Percentiles rank a stretch among this genome's conserved stretches.
These are phyloP conservation scores for Drosophila monieri DNA, from an alignment of 2,888 invertebrate species.

Conservation along the genomic window DNA sequence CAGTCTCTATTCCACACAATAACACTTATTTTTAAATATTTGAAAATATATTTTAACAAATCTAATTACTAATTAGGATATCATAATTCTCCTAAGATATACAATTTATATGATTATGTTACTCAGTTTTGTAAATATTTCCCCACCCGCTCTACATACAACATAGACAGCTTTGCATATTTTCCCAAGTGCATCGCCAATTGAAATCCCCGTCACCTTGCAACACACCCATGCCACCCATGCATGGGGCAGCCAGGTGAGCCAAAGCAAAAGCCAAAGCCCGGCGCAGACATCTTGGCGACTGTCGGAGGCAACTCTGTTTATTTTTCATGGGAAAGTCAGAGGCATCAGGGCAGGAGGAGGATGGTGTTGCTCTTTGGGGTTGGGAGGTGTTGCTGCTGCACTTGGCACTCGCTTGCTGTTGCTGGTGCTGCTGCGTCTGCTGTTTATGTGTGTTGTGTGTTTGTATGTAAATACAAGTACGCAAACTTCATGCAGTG, in stretches of 20 bases:
- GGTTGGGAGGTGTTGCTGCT: constrained; percentile 39
- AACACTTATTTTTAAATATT: too few relatives aligned
- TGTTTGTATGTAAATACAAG: constrained; percentile 77
- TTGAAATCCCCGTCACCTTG: constrained; percentile 4
- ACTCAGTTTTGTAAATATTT: background rate
- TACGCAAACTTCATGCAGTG: constrained; percentile 79
- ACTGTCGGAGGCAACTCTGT: constrained; percentile 66
- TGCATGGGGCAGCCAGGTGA: constrained; percentile 56
- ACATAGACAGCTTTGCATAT: background rate
- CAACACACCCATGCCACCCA: background rate
- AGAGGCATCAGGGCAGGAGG: constrained; percentile 30
- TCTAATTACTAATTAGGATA: too few relatives aligned
- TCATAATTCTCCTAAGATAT: background rate
- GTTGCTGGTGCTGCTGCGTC: constrained; percentile 52
- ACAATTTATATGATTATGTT: background rate
- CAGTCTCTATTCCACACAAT: too few relatives aligned
- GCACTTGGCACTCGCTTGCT: constrained; percentile 48
- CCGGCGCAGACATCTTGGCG: constrained; percentile 74
- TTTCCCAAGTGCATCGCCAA: constrained; percentile 13
- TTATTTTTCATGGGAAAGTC: constrained; percentile 78
- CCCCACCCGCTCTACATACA: background rate
- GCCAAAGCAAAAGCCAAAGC: constrained; percentile 39
- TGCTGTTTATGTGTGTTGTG: constrained; percentile 45
- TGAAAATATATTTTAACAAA: too few relatives aligned
- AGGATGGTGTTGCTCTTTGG: constrained; percentile 5